phyloP scores from a whole-genome alignment of 2,888 invertebrate genomes.

The Rhamphomyia laevipes region DNA sequence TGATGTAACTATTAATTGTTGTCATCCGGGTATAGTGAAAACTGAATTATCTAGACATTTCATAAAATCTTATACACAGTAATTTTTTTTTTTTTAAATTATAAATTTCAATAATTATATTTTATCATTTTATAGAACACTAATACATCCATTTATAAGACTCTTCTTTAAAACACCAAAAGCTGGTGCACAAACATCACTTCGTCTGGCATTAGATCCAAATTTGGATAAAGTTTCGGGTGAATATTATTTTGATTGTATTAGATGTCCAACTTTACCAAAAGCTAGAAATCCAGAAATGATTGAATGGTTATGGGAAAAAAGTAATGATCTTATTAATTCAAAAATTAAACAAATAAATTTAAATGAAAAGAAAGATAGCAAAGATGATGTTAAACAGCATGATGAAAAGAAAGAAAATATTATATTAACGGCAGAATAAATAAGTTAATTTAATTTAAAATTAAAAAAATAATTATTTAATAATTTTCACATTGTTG shows the following conservation, averaged over 20 bases:
- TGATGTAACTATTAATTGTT: conserved; percentile 53
- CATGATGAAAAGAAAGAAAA: too few species aligned
- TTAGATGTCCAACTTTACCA: conserved; percentile 37
- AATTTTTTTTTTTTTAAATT: neutral
- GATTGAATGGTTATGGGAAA: conserved; percentile 51
- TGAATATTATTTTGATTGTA: conserved; percentile 47
- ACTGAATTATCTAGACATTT: conserved; percentile 65
- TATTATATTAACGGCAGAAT: too few species aligned
- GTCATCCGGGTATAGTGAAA: conserved; percentile 63
- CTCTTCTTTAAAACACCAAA: conserved; percentile 29
- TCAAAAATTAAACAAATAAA: neutral
- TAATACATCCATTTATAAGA: conserved; percentile 19
- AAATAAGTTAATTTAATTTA: too few species aligned
- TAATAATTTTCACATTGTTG: too few species aligned
- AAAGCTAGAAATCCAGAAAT: conserved; percentile 43
- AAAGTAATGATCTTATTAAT: conserved; percentile 32
- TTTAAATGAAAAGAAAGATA: too few species aligned
- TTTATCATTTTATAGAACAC: conserved; percentile 17
- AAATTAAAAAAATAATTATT: too few species aligned
- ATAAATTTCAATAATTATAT: neutral
- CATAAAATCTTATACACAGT: conserved; percentile 16
- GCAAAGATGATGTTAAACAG: too few species aligned
- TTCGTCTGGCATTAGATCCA: conserved; percentile 33
- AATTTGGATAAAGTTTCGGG: conserved; percentile 26
- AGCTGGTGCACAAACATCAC: conserved; percentile 33